A percentile compares a stretch with the other conserved stretches of the same genome.
phyloP scores from a whole-genome alignment of 2,888 invertebrate genomes.

The Enchytraeus crypticus region DNA sequence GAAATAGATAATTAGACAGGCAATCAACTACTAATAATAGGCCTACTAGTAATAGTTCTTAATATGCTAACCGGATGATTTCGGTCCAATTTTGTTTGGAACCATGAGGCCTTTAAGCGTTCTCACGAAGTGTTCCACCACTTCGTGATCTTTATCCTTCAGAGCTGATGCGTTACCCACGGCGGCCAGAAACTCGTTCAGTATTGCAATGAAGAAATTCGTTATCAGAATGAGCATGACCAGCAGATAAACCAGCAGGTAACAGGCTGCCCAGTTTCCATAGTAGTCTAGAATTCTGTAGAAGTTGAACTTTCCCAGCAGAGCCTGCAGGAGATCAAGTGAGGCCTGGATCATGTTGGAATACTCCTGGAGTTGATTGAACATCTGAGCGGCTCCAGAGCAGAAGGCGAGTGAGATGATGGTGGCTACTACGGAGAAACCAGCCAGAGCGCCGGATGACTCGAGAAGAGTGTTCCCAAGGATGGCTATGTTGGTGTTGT shows the following conservation, averaged over 20 bases:
- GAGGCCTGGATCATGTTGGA: not conserved
- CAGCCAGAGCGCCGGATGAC: not conserved
- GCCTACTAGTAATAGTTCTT: no score
- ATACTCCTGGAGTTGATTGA: not conserved
- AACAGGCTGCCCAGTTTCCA: not conserved
- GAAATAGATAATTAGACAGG: no score
- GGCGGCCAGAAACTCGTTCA: slow-evolving; percentile 13
- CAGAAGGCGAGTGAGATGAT: slow-evolving; percentile 1
- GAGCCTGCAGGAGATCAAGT: not conserved
- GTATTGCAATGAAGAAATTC: slow-evolving; percentile 9
- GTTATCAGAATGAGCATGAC: slow-evolving; percentile 10
- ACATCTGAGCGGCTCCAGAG: not conserved
- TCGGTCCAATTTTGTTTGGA: not conserved
- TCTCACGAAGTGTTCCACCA: slow-evolving; percentile 1
- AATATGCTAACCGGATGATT: not conserved
- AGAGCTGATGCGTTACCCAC: not conserved
- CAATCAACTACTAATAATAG: no score
- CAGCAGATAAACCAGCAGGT: slow-evolving; percentile 8
- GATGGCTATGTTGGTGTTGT: slow-evolving; percentile 7
- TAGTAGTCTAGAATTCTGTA: not conserved
- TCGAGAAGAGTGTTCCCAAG: not conserved
- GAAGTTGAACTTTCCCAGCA: slow-evolving; percentile 14
- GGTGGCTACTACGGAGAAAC: not conserved
- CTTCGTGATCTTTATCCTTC: slow-evolving; percentile 4
- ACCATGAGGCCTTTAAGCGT: not conserved